Evolutionary conservation across 2,113 vertebrate species (phyloP), one percentile per base, ranked within the genome.

Genomic region (Antechinus flavipes): DNA sequence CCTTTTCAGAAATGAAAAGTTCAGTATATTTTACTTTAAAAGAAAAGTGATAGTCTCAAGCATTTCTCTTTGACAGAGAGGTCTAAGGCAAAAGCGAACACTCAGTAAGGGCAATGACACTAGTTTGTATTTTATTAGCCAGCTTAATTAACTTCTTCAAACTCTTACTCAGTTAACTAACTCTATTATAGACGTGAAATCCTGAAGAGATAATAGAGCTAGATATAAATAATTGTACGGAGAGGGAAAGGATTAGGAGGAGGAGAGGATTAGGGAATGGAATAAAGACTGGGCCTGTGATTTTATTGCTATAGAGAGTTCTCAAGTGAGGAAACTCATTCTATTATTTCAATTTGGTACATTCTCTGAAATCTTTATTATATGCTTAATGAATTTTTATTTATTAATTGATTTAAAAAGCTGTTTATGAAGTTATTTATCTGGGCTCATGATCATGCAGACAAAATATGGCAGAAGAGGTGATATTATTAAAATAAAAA

Each of bases 41-140:
- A 3, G 23, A 61, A 91, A 93, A 49, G 10, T 23, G 93, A 24
- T 95, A 96, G 93, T 23, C 35, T 76, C 35, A 90, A 50, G 91
- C 56, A 55, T 58, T 35, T 56, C 54, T 42, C 56, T 53, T 30
- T 35, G 24, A 22, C 1, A 2, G 16, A 8, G n/a, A 94, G 5
- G 11, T 54, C 27, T 35, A 0, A 0, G 11, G 25, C 19, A 16
- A 6, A 58, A 53, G n/a, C 23, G 19, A 23, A 84, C 5, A 42
- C n/a, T 68, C 19, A 84, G 19, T 84, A 23, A 1, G 35, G 19
- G 0, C 68, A 84, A 84, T 42, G 19, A 16, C 2, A 42, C 35
- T 84, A 6, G 22, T 1, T 42, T 84, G 22, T 84, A 42, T 84
- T 84, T 42, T 19, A 84, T 42, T 84, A 84, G 7, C 2, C 16